Evolutionary conservation across 2,797 vertebrate genomes (phyloP).

Genomic region (Liparis tanakae): DNA sequence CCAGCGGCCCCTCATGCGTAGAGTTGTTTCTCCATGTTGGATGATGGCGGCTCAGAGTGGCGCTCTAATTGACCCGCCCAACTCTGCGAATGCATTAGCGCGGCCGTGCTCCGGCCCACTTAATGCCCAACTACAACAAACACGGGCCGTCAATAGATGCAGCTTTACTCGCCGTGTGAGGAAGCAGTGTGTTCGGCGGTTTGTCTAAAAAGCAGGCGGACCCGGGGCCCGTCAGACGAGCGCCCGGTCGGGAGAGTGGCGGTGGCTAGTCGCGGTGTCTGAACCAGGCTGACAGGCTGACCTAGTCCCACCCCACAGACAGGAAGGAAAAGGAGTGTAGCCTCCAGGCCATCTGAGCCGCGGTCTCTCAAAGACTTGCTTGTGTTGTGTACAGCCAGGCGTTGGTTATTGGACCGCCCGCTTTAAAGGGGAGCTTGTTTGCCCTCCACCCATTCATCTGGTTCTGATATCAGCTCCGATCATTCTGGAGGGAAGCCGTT

Average conservation of each 20-base stretch:
- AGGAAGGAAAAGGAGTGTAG: conserved; percentile 58
- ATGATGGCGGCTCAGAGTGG: conserved; percentile 39
- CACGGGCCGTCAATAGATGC: conserved; percentile 56
- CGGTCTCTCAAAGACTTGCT: conserved; percentile 31
- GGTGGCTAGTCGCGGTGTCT: conserved; percentile 48
- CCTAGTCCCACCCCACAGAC: conserved; percentile 55
- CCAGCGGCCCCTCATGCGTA: conserved; percentile 40
- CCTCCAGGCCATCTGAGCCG: conserved; percentile 38
- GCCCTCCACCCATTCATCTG: not conserved
- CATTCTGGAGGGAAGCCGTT: not conserved
- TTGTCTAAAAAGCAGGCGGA: conserved; percentile 35
- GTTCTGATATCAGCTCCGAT: not conserved
- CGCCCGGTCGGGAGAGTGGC: conserved; percentile 39
- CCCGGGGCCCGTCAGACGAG: conserved; percentile 17
- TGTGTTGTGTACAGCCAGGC: conserved; percentile 28
- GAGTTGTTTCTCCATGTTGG: conserved; percentile 49
- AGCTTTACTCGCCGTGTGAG: conserved; percentile 49
- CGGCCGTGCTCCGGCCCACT: conserved; percentile 51
- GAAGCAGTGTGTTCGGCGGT: conserved; percentile 42
- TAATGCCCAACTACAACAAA: conserved; percentile 68
- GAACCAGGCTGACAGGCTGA: conserved; percentile 62
- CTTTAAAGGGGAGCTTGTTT: conserved; percentile 4
- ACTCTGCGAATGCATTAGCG: conserved; percentile 69
- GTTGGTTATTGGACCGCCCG: not conserved
- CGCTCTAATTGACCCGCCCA: conserved; percentile 50